A percentile compares a stretch with the other conserved stretches of the same genome.
phyloP scores from a whole-genome alignment of 2,888 invertebrate species.

The Trichopria drosophilae region DNA sequence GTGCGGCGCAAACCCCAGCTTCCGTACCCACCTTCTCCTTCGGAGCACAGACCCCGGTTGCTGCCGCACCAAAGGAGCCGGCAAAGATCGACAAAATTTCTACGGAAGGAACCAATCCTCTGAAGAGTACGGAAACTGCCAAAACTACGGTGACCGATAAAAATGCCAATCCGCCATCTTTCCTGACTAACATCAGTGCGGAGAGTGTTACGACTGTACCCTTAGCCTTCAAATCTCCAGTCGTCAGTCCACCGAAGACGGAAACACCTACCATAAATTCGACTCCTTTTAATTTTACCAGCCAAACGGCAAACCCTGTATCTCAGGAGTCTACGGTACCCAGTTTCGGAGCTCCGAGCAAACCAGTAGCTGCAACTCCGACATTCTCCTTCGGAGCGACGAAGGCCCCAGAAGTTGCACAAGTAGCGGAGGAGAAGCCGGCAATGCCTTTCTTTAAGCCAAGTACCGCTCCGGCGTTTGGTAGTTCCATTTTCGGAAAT shows the following conservation, averaged over 20 bases:
- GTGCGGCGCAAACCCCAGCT: constrained; percentile 12
- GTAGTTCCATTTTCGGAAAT: constrained; percentile 1
- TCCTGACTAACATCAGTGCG: too few species aligned
- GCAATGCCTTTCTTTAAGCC: too few species aligned
- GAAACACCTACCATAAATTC: background rate
- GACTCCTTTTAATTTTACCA: background rate
- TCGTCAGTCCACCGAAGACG: background rate
- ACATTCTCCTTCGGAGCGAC: constrained; percentile 30
- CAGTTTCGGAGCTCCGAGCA: constrained; percentile 24
- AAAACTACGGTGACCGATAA: background rate
- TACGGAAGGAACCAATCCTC: too few species aligned
- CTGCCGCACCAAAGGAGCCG: constrained; percentile 14
- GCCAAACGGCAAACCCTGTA: constrained; percentile 7
- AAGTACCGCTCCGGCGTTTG: constrained; percentile 16
- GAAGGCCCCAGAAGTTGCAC: background rate
- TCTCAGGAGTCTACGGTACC: constrained; percentile 4
- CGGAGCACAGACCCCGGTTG: constrained; percentile 26
- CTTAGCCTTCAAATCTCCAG: too few species aligned
- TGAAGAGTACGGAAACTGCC: too few species aligned
- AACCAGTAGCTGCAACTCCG: constrained; percentile 28
- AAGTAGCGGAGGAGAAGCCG: background rate
- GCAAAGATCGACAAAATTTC: too few species aligned
- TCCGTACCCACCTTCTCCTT: constrained; percentile 37
- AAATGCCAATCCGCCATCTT: too few species aligned
- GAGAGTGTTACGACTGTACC: too few species aligned